Evolutionary conservation across 2,888 invertebrate genomes (phyloP).

Genomic region (Polyploca ridens): DNA sequence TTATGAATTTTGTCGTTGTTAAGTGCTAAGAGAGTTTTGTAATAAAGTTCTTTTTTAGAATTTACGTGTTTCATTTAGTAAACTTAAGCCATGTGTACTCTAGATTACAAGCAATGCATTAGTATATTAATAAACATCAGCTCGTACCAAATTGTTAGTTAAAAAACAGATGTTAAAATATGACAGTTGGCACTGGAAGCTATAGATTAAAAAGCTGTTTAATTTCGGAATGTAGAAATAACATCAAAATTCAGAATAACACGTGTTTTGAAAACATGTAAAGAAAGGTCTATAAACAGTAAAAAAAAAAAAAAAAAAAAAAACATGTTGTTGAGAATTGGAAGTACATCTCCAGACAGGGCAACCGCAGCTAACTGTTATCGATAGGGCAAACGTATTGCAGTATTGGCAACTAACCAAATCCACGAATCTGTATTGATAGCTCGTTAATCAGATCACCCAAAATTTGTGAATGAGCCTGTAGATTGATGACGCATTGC

Average conservation of each 20-base stretch:
- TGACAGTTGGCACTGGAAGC: slow-evolving; percentile 11
- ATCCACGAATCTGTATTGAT: slow-evolving; percentile 43
- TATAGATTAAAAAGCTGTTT: slow-evolving; percentile 14
- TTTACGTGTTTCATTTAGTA: slow-evolving; percentile 27
- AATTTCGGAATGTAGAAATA: slow-evolving; percentile 23
- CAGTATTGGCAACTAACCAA: slow-evolving; percentile 48
- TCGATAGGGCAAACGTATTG: slow-evolving; percentile 36
- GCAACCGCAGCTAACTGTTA: slow-evolving; percentile 10
- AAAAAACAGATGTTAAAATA: slow-evolving; percentile 6
- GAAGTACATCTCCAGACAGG: neutral
- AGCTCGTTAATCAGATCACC: slow-evolving; percentile 25
- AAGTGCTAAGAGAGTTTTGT: slow-evolving; percentile 70
- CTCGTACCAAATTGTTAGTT: neutral
- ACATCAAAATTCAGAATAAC: neutral
- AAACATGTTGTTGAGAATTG: neutral
- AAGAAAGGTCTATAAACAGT: too few species aligned
- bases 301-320: too few species aligned
- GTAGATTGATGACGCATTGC: slow-evolving; percentile 21
- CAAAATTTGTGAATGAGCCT: slow-evolving; percentile 44
- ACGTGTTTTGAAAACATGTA: too few species aligned
- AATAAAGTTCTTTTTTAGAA: slow-evolving; percentile 71
- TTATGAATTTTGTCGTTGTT: slow-evolving; percentile 65
- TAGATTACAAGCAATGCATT: slow-evolving; percentile 21
- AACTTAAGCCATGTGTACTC: neutral
- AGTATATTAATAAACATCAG: neutral